Percentiles rank a stretch among this genome's conserved stretches.
These are phyloP conservation scores for Hypanus sabinus DNA, from an alignment of 2,113 vertebrate species.

Conservation along the genomic window DNA sequence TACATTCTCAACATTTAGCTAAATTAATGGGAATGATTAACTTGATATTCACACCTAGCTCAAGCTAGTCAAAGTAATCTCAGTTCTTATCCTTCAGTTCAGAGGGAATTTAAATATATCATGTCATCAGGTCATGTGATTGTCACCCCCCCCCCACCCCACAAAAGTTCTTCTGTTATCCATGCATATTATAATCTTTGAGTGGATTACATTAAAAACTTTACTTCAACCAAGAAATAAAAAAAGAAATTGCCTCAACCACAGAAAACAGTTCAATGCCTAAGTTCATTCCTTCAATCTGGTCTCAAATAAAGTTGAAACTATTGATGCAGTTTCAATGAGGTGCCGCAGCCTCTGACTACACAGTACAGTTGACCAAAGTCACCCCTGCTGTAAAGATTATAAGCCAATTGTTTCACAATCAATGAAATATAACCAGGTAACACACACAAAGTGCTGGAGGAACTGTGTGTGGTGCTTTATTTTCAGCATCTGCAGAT, in stretches of 20 bases:
- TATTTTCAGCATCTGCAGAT: too few species aligned
- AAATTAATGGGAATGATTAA: neutral
- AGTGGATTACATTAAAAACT: neutral
- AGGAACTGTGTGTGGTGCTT: too few species aligned
- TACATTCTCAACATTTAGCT: neutral
- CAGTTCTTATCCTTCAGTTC: neutral
- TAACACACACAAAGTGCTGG: neutral
- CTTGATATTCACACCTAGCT: neutral
- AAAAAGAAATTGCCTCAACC: neutral
- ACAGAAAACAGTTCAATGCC: neutral
- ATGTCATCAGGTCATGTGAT: neutral
- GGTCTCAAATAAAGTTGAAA: neutral
- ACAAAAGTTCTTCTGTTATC: neutral
- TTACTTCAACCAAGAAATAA: neutral
- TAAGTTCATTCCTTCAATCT: neutral
- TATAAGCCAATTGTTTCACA: neutral
- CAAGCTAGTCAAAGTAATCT: neutral
- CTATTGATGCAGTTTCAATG: neutral
- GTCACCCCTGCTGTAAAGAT: neutral
- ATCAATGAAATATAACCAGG: neutral
- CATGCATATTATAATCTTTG: neutral
- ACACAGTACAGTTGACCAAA: neutral
- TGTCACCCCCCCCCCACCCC: neutral
- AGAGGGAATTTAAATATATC: neutral
- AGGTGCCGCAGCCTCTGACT: neutral